Conservation (phyloP, 2,888 invertebrate species). For the Heteromurus nitidus region DNA sequence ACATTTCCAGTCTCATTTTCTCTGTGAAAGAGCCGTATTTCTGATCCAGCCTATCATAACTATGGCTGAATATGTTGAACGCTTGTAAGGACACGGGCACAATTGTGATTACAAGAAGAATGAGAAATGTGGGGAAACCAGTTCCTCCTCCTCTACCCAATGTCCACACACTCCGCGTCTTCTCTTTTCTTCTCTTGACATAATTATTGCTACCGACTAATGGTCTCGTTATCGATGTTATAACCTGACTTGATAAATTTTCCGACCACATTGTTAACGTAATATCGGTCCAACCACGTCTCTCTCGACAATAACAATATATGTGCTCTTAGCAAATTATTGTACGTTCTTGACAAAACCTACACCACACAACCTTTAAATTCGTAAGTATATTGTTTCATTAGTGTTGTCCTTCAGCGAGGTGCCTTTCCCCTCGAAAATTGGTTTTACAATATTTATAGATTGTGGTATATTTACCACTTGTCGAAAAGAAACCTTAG, state of each 20-base stretch:
- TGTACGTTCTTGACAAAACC: neutral
- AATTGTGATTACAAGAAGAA: slow-evolving; percentile 63
- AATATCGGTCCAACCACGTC: neutral
- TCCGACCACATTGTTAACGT: slow-evolving; percentile 46
- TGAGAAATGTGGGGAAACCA: slow-evolving; percentile 54
- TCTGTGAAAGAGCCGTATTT: slow-evolving; percentile 76
- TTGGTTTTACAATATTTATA: neutral
- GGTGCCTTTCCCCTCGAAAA: neutral
- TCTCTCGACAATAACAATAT: neutral
- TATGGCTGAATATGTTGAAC: slow-evolving; percentile 74
- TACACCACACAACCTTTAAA: neutral
- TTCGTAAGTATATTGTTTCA: neutral
- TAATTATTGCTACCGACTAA: slow-evolving; percentile 59
- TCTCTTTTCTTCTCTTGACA: slow-evolving; percentile 44
- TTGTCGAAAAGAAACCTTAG: too few relatives aligned
- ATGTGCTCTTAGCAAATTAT: neutral
- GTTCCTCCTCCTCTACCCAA: slow-evolving; percentile 7
- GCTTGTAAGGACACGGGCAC: slow-evolving; percentile 68
- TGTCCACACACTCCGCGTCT: neutral
- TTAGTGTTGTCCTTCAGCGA: neutral
- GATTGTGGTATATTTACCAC: too few relatives aligned
- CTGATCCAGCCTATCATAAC: slow-evolving; percentile 74
- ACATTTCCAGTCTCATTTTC: slow-evolving; percentile 75
- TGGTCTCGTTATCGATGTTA: slow-evolving; percentile 50
- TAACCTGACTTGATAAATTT: slow-evolving; percentile 16